Percentiles rank a stretch among this genome's conserved stretches.
These are phyloP conservation scores for Leptonema lineaticorne DNA, from an alignment of 1,140 invertebrate species.

Conservation along the genomic window DNA sequence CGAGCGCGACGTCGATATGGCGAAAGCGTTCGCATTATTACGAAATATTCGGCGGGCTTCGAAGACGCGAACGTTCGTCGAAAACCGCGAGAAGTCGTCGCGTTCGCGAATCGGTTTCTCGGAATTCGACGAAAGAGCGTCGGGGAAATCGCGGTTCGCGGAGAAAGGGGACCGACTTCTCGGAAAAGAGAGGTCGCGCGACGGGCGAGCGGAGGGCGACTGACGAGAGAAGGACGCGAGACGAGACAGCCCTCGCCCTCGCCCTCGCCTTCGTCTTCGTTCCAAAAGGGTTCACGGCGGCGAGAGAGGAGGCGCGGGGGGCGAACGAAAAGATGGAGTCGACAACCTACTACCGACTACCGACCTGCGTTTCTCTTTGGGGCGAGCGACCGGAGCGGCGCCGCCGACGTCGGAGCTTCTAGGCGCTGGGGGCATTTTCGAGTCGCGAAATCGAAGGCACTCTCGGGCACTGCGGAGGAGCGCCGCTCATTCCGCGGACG, in stretches of 20 bases:
- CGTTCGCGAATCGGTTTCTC: too few species aligned
- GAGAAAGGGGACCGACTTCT: neutral
- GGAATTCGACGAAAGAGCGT: neutral
- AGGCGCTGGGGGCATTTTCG: neutral
- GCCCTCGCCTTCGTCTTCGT: neutral
- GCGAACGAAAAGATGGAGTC: neutral
- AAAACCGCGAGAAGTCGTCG: too few species aligned
- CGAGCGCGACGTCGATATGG: too few species aligned
- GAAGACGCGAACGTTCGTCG: too few species aligned
- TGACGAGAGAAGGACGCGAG: neutral
- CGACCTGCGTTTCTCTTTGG: conserved; percentile 52
- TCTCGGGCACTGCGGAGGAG: conserved; percentile 59
- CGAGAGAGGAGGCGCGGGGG: neutral
- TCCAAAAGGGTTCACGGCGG: neutral
- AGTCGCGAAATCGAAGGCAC: conserved; percentile 44
- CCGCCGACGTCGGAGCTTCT: neutral
- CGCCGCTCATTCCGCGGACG: conserved; percentile 47
- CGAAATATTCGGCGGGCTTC: too few species aligned
- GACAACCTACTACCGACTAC: conserved; percentile 6
- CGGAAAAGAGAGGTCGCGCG: neutral
- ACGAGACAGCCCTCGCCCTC: neutral
- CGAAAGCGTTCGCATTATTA: too few species aligned
- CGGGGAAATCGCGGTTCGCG: neutral
- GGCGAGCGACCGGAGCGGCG: conserved; percentile 42
- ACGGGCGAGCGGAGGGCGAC: neutral